A percentile compares a stretch with the other conserved stretches of the same genome.
Conservation (phyloP, 2,797 vertebrate genomes). For the Dryobates pubescens region DNA sequence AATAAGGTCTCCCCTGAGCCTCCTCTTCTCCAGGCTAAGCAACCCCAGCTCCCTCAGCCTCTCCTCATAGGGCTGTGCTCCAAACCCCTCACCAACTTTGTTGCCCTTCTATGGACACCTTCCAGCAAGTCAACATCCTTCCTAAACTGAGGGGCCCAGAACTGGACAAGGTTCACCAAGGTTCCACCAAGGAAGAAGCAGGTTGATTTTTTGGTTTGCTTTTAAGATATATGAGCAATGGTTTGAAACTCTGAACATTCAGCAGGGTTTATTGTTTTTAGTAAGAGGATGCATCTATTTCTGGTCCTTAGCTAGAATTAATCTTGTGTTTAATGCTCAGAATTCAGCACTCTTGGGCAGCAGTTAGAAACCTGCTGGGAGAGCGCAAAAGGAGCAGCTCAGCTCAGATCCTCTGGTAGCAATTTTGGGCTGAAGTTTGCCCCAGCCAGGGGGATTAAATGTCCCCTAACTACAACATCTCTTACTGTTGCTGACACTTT, state of each 20-base stretch:
- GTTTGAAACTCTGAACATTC: background rate
- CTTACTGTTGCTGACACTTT: background rate
- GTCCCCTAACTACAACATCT: background rate
- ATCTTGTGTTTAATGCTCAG: background rate
- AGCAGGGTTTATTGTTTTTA: rapidly evolving
- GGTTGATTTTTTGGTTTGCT: background rate
- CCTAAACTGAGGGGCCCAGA: no score
- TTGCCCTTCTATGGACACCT: no score
- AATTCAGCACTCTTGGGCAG: background rate
- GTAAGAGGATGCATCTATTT: background rate
- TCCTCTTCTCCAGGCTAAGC: no score
- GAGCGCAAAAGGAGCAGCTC: background rate
- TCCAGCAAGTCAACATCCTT: no score
- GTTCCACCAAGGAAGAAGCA: background rate
- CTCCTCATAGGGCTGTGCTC: no score
- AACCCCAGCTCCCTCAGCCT: no score
- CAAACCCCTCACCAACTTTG: no score
- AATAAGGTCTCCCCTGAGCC: no score
- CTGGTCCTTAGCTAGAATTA: background rate
- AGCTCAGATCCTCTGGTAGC: background rate
- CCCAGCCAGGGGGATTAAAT: background rate
- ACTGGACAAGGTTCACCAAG: no score
- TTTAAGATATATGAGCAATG: background rate
- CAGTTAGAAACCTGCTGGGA: background rate
- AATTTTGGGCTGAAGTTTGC: background rate